A percentile compares a stretch with the other conserved stretches of the same genome.
Conservation (phyloP, 37 sponge, comb jelly and placozoan species). For the Dysidea cf. avara region DNA sequence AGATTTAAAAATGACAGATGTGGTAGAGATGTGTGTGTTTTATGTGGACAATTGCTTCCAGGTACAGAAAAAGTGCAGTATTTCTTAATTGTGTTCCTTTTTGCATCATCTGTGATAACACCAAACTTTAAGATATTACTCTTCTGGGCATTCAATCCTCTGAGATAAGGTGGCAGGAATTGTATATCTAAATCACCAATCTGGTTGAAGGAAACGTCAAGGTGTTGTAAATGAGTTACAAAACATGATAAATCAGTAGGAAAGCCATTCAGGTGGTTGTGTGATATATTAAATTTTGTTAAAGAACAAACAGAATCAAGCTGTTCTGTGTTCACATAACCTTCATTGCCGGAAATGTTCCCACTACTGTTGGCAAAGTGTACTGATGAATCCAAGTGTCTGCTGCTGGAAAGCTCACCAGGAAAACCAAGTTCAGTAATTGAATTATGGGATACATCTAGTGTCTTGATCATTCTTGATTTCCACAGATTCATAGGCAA, state of each 20-base stretch:
- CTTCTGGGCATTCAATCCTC: slow-evolving; percentile 27
- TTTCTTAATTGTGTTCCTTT: neutral
- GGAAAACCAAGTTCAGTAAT: too few species aligned
- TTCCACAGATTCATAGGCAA: slow-evolving; percentile 52
- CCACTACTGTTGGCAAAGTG: too few species aligned
- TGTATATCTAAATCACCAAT: slow-evolving; percentile 33
- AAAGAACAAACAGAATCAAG: too few species aligned
- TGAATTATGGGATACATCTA: too few species aligned
- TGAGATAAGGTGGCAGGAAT: slow-evolving; percentile 42
- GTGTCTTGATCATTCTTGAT: slow-evolving; percentile 34
- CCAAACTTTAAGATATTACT: slow-evolving; percentile 47
- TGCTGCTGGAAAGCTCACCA: too few species aligned
- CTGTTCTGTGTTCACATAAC: too few species aligned
- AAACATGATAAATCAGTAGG: slow-evolving; percentile 63
- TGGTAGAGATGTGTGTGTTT: slow-evolving; percentile 34
- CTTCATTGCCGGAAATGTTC: too few species aligned
- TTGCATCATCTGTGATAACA: neutral
- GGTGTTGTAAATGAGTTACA: slow-evolving; percentile 59
- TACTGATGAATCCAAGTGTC: too few species aligned
- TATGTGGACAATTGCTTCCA: slow-evolving; percentile 60
- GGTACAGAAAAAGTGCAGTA: too few species aligned
- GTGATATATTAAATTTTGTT: slow-evolving; percentile 57
- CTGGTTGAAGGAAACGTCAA: slow-evolving; percentile 51
- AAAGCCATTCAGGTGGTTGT: slow-evolving; percentile 45
- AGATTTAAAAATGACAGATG: slow-evolving; percentile 39